A percentile compares a stretch with the other conserved stretches of the same genome.
These are phyloP conservation scores for Sorex fumeus DNA, from an alignment of 2,113 vertebrate species.

Conservation along the genomic window DNA sequence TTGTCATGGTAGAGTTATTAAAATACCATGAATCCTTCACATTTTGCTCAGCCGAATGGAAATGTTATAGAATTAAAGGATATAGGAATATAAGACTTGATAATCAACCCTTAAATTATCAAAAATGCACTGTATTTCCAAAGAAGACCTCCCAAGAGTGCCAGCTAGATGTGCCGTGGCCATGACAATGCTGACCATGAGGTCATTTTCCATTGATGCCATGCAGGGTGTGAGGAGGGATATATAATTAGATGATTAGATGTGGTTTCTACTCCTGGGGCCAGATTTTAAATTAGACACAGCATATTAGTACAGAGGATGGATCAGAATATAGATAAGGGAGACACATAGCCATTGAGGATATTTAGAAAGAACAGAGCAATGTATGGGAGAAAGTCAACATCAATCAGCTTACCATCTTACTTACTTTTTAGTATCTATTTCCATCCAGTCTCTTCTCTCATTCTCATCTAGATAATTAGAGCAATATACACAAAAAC, in stretches of 20 bases:
- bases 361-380: conserved; percentile 39
- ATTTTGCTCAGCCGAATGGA: conserved; percentile 63
- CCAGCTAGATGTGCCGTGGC: not conserved
- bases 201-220: not conserved
- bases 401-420: not conserved
- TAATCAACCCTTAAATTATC: conserved; percentile 57
- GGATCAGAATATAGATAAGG: conserved; percentile 48
- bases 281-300: conserved; percentile 54
- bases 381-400: conserved; percentile 29
- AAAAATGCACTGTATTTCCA: conserved; percentile 52
- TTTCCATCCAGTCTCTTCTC: conserved; percentile 19
- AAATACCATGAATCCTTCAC: conserved; percentile 44
- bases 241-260: conserved; percentile 37
- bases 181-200: not conserved
- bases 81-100: conserved; percentile 63
- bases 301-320: conserved; percentile 26
- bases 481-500: not conserved
- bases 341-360: not conserved
- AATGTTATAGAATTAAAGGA: conserved; percentile 54
- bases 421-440: not conserved
- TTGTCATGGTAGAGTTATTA: conserved; percentile 47
- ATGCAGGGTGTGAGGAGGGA: not conserved
- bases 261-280: not conserved
- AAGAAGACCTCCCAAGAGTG: conserved; percentile 23
- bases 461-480: not conserved